Evolutionary conservation across 2,797 vertebrate genomes (phyloP).

Genomic region (Pteropus rufus): DNA sequence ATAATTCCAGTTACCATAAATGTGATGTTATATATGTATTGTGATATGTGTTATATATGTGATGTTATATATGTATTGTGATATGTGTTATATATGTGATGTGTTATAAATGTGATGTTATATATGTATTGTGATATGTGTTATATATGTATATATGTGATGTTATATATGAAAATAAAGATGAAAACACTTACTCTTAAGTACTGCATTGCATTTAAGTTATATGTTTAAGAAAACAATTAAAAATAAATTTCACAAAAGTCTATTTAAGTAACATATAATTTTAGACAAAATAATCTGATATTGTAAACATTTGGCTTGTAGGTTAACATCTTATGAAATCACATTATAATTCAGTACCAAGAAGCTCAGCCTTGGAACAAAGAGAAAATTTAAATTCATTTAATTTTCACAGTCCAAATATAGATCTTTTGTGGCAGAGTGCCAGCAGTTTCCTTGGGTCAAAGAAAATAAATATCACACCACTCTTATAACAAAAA

Average conservation of each 20-base stretch:
- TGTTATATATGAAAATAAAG: not conserved
- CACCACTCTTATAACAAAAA: not conserved
- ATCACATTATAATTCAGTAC: not conserved
- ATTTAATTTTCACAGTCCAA: constrained; percentile 36
- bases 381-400: constrained; percentile 52
- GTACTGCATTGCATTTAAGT: not conserved
- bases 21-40: not conserved
- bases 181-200: not conserved
- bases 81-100: too few species aligned
- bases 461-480: constrained; percentile 61
- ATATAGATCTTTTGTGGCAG: constrained; percentile 23
- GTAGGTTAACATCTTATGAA: not conserved
- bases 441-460: constrained; percentile 41
- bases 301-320: constrained; percentile 21
- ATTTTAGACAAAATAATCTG: constrained; percentile 36
- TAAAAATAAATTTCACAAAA: not conserved
- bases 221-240: not conserved
- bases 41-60: not conserved
- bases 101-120: not conserved
- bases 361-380: constrained; percentile 19
- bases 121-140: not conserved
- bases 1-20: not conserved
- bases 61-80: not conserved
- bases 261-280: not conserved
- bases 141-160: not conserved